These are phyloP conservation scores for Coelinius sp. DNA, from an alignment of 2,888 invertebrate species.

Conservation along the genomic window DNA sequence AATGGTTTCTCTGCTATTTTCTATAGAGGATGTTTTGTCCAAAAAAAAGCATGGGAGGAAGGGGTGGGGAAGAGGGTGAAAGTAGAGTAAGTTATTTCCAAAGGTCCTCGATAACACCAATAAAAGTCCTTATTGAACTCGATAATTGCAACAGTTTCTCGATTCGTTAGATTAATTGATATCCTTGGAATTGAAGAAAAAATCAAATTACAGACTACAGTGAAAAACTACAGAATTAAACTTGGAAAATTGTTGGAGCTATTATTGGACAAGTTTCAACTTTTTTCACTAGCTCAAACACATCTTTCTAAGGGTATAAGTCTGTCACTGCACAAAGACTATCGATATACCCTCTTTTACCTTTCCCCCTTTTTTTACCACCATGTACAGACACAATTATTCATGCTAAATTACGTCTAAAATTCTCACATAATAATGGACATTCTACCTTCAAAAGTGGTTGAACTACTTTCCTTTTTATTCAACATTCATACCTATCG, in stretches of 20 bases:
- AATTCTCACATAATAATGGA: slow-evolving; percentile 34
- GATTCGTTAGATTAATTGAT: slow-evolving; percentile 21
- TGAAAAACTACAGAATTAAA: background rate
- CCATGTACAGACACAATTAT: slow-evolving; percentile 24
- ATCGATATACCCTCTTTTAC: background rate
- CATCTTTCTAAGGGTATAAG: background rate
- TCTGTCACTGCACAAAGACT: background rate
- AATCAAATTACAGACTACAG: background rate
- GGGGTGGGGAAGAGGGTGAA: background rate
- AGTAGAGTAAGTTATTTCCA: slow-evolving; percentile 8
- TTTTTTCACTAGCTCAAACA: background rate
- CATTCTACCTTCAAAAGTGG: slow-evolving; percentile 43
- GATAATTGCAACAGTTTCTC: slow-evolving; percentile 25
- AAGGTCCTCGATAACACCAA: background rate
- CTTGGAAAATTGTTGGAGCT: background rate
- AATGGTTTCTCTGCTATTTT: background rate
- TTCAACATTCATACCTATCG: slow-evolving; percentile 31
- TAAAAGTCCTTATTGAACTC: slow-evolving; percentile 22
- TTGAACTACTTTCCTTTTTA: slow-evolving; percentile 61
- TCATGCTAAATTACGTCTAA: background rate
- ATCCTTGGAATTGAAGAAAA: slow-evolving; percentile 3
- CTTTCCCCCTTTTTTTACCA: background rate
- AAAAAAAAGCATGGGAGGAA: background rate
- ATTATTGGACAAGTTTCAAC: background rate
- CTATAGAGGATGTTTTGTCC: background rate